Conservation (phyloP, 2,888 invertebrate genomes). For the Sinelater perroti region DNA sequence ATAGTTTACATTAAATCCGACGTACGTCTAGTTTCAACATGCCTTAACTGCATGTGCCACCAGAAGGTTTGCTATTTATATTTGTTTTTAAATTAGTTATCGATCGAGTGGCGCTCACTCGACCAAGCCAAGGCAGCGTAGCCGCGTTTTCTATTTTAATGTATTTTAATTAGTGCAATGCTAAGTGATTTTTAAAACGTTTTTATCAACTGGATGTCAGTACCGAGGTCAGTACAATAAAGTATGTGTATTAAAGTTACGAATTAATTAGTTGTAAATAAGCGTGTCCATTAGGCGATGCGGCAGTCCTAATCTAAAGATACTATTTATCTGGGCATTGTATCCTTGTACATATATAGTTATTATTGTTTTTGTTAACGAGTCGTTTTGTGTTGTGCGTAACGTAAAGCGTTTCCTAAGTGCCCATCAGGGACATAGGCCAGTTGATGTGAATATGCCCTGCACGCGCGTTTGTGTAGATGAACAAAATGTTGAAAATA, state of each 20-base stretch:
- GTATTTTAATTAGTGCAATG: conserved; percentile 52
- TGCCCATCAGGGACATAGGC: conserved; percentile 57
- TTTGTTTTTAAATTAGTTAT: conserved; percentile 1
- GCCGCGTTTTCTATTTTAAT: conserved; percentile 15
- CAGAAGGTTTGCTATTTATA: background rate
- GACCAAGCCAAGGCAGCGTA: background rate
- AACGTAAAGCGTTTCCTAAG: conserved; percentile 42
- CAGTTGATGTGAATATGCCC: conserved; percentile 50
- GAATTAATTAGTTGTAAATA: conserved; percentile 19
- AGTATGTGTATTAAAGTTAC: conserved; percentile 25
- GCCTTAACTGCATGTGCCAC: background rate
- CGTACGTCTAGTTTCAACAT: background rate
- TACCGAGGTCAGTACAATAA: conserved; percentile 33
- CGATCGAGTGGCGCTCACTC: conserved; percentile 7
- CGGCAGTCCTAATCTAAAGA: conserved; percentile 40
- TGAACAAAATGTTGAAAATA: conserved; percentile 31
- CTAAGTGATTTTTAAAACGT: conserved; percentile 43
- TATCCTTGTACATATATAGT: conserved; percentile 51
- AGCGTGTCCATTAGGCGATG: conserved; percentile 18
- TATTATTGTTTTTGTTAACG: conserved; percentile 51
- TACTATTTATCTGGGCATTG: conserved; percentile 54
- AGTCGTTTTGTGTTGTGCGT: conserved; percentile 48
- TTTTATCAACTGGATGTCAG: conserved; percentile 22
- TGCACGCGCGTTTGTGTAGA: conserved; percentile 35
- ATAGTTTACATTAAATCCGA: too few relatives aligned